Percentiles rank a stretch among this genome's conserved stretches.
Evolutionary conservation across 2,888 invertebrate genomes (phyloP).

Genomic region (Ptychoptera albimana): DNA sequence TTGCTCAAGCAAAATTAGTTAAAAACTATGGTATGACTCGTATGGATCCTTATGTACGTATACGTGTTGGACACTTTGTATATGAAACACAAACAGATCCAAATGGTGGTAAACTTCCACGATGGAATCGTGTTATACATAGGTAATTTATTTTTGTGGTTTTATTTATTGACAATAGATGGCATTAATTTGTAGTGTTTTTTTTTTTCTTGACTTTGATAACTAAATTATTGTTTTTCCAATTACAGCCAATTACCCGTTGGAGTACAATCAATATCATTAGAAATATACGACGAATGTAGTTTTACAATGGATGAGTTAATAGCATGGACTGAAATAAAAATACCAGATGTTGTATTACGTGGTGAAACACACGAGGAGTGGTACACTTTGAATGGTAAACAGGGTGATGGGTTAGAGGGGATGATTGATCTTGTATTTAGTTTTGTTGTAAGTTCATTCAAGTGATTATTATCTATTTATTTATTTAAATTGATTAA

Average conservation of each 20-base stretch:
- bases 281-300: conserved; percentile 95
- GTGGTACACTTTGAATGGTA: conserved; percentile 86
- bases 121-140: conserved; percentile 91
- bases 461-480: conserved; percentile 8
- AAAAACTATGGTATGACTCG: conserved; percentile 90
- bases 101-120: conserved; percentile 87
- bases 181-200: too few species aligned
- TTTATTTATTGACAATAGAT: too few species aligned
- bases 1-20: conserved; percentile 78
- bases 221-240: too few species aligned
- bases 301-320: conserved; percentile 93
- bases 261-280: conserved; percentile 73
- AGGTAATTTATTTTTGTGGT: background rate
- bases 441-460: conserved; percentile 36
- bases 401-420: conserved; percentile 87
- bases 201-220: too few species aligned
- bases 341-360: conserved; percentile 69
- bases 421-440: conserved; percentile 86
- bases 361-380: conserved; percentile 85
- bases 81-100: conserved; percentile 92
- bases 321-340: conserved; percentile 85
- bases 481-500: conserved; percentile 13
- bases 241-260: conserved; percentile 43
- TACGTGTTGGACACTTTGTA: conserved; percentile 84
- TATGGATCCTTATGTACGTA: conserved; percentile 91